Conservation (phyloP, 2,888 invertebrate species). For the Junonia oenone region DNA sequence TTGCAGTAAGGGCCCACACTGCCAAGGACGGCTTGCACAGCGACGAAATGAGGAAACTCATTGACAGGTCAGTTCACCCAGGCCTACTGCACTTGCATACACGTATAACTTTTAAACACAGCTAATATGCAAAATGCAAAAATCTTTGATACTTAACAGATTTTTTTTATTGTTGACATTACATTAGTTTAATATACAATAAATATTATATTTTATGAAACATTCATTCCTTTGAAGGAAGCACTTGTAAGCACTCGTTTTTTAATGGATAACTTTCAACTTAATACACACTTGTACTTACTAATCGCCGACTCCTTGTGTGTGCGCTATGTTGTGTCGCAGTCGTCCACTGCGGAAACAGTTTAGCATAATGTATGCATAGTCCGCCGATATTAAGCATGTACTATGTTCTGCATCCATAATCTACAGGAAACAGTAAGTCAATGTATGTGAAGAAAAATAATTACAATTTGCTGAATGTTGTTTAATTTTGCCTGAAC, state of each 20-base stretch:
- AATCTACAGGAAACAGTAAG: constrained; percentile 88
- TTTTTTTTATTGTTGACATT: neutral
- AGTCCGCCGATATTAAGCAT: constrained; percentile 72
- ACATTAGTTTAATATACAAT: neutral
- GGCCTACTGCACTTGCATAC: constrained; percentile 33
- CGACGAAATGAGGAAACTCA: constrained; percentile 98
- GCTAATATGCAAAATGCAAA: neutral
- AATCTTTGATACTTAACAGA: neutral
- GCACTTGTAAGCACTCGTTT: neutral
- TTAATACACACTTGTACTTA: constrained; percentile 18
- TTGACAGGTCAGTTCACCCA: constrained; percentile 92
- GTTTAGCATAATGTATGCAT: constrained; percentile 49
- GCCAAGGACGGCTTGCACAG: constrained; percentile 95
- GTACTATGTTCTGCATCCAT: constrained; percentile 79
- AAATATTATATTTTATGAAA: neutral
- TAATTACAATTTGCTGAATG: constrained; percentile 47
- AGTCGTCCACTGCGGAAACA: constrained; percentile 4
- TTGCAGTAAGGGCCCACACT: constrained; percentile 83
- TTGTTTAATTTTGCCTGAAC: constrained; percentile 60
- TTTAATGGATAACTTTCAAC: constrained; percentile 12
- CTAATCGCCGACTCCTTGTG: constrained; percentile 54
- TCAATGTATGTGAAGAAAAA: constrained; percentile 74
- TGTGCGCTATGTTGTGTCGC: constrained; percentile 44
- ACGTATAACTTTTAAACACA: neutral
- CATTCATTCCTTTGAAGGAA: neutral